Evolutionary conservation across 2,888 invertebrate species (phyloP).

Genomic region (Camponotus fellah): DNA sequence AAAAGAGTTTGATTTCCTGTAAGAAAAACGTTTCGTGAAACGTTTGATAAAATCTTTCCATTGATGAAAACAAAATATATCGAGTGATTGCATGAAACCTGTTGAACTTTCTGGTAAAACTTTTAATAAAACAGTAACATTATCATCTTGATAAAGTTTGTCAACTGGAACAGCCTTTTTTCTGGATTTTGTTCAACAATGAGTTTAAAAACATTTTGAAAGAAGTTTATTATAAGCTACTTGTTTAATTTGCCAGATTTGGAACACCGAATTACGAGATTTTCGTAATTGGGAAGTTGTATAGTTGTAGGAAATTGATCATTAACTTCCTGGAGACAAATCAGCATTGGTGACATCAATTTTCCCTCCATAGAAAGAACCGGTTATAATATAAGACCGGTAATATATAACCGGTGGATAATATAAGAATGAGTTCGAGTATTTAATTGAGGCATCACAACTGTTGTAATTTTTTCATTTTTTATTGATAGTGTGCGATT

Average conservation of each 20-base stretch:
- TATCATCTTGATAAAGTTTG: too few relatives aligned
- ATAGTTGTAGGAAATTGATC: neutral
- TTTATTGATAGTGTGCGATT: neutral
- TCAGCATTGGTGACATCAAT: neutral
- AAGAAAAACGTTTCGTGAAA: too few relatives aligned
- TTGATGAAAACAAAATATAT: too few relatives aligned
- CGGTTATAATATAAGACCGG: neutral
- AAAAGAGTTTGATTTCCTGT: too few relatives aligned
- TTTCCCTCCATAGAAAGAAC: slow-evolving; percentile 12
- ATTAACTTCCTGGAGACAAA: neutral
- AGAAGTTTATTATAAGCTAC: too few relatives aligned
- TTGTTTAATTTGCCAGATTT: neutral
- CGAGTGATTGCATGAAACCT: too few relatives aligned
- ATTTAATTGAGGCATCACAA: neutral
- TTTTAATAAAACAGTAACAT: too few relatives aligned
- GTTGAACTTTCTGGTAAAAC: too few relatives aligned
- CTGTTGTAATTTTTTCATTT: neutral
- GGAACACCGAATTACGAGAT: neutral
- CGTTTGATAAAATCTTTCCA: too few relatives aligned
- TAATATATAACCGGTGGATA: too few relatives aligned
- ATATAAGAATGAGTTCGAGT: neutral
- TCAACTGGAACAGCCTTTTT: neutral
- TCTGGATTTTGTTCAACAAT: too few relatives aligned
- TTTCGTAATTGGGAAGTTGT: neutral
- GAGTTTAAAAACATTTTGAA: too few relatives aligned